These are phyloP conservation scores for Alectura lathami DNA, from an alignment of 2,113 vertebrate genomes.

Conservation along the genomic window DNA sequence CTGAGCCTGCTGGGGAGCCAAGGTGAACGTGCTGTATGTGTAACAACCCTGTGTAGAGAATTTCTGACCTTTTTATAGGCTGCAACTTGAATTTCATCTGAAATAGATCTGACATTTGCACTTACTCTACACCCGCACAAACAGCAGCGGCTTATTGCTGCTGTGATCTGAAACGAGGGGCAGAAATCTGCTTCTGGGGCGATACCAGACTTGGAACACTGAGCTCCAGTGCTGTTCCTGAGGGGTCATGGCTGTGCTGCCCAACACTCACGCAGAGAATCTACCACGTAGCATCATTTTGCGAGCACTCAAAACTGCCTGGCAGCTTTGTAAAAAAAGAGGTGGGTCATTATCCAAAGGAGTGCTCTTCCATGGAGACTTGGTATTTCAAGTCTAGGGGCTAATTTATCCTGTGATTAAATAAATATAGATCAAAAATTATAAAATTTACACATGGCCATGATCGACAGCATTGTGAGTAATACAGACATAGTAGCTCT, in stretches of 20 bases:
- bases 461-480: background rate
- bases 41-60: background rate
- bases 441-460: background rate
- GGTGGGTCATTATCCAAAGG: background rate
- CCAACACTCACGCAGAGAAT: background rate
- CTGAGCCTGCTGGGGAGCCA: background rate
- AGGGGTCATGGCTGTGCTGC: background rate
- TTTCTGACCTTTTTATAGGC: background rate
- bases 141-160: background rate
- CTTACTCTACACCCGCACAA: background rate
- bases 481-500: background rate
- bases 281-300: background rate
- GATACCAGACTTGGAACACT: no score
- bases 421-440: background rate
- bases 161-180: no score
- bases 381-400: background rate
- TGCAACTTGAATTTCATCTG: background rate
- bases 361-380: background rate
- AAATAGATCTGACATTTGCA: fast-evolving
- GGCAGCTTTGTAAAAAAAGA: background rate
- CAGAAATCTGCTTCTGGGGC: background rate
- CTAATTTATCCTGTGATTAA: background rate
- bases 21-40: background rate
- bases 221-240: background rate
- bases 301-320: fast-evolving